Conservation (phyloP, 2,797 vertebrate genomes). For the Pangasius djambal region DNA sequence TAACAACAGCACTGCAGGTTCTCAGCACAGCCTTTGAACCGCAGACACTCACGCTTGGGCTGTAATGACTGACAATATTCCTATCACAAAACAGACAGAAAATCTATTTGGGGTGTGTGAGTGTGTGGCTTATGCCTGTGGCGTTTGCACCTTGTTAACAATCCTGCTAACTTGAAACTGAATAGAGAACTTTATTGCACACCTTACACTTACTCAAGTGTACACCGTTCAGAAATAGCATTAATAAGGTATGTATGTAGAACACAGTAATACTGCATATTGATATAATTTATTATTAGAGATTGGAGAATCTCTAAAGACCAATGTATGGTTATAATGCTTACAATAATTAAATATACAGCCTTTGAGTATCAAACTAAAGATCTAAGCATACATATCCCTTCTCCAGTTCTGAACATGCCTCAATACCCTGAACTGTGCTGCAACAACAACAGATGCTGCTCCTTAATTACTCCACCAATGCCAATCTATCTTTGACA, state of each 20-base stretch:
- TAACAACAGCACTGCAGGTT: conserved; percentile 53
- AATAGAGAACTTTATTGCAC: background rate
- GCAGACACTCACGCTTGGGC: conserved; percentile 35
- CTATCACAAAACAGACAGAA: conserved; percentile 42
- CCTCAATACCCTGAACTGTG: background rate
- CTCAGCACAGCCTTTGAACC: conserved; percentile 37
- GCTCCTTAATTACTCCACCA: conserved; percentile 44
- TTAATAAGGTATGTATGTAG: background rate
- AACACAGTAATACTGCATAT: background rate
- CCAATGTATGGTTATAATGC: background rate
- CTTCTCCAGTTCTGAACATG: background rate
- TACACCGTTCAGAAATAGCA: background rate
- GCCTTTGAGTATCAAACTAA: background rate
- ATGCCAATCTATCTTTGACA: conserved; percentile 25
- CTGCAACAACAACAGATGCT: conserved; percentile 41
- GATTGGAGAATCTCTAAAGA: background rate
- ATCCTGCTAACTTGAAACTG: background rate
- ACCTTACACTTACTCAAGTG: background rate
- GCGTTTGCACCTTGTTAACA: background rate
- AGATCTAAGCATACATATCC: background rate
- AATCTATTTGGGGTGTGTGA: conserved; percentile 32
- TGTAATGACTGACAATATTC: conserved; percentile 43
- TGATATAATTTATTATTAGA: background rate
- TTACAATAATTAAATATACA: background rate
- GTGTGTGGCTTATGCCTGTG: background rate